Base-by-base conservation (phyloP, 2,888 invertebrate species). In the Charanyca ferruginea region DNA sequence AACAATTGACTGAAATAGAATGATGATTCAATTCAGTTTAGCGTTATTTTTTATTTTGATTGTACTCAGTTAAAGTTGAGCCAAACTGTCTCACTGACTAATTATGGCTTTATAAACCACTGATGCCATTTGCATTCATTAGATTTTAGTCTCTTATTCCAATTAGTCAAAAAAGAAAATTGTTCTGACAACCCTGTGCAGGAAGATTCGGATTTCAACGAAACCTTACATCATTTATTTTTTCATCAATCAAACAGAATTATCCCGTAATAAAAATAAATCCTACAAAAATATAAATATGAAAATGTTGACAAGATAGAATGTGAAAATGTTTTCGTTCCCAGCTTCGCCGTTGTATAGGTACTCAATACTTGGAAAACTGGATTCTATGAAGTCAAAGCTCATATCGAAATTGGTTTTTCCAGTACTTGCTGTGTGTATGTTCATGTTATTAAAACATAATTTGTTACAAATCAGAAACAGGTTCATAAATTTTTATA, bases 341-440 rank as follows among this genome's bases (percentile, higher is more conserved):
- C 20, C 22, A 25, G 51, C 22, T 52, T 44, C 38, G 4, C n/a
- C 18, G n/a, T 41, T 42, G 25, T 54, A 25, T 41, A 55, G n/a
- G n/a, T 59, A 44, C 16, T 38, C 55, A 44, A 57, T 76, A 57
- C 41, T 51, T 52, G 47, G 49, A 48, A 63, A 68, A 45, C 25
- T 42, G 54, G 45, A 41, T 57, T 74, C 41, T 67, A 48, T 60
- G 23, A 67, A 74, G 61, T 72, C 74, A 74, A 68, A 73, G 72
- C 47, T 57, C 49, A 22, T 35, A 44, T 58, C 48, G 44, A 73
- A 73, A 73, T 74, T 73, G 53, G 48, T 73, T 73, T 66, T 68
- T 35, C 55, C 67, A 57, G 74, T 74, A 47, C 60, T 28, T 47
- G 9, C 16, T 41, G 32, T 41, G 23, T 13, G 69, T 67, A 53